A percentile compares a stretch with the other conserved stretches of the same genome.
These are phyloP conservation scores for Hippocampus comes DNA, from an alignment of 2,113 vertebrate genomes.

Conservation along the genomic window DNA sequence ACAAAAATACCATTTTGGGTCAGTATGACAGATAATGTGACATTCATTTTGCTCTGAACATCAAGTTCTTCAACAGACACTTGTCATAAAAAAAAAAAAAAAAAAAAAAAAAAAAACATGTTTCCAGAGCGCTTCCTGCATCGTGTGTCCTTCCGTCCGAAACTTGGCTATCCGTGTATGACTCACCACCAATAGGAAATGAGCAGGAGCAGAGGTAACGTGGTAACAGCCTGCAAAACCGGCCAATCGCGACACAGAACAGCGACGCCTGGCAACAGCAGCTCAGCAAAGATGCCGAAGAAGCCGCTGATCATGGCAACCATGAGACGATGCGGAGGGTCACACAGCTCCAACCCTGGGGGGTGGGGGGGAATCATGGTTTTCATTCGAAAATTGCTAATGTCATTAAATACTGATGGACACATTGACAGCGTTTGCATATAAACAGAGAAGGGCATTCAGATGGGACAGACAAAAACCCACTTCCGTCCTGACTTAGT, in stretches of 20 bases:
- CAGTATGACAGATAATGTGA: not conserved
- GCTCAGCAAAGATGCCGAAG: slow-evolving; percentile 78
- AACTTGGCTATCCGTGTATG: not conserved
- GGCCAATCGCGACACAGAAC: slow-evolving; percentile 78
- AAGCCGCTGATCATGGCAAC: slow-evolving; percentile 78
- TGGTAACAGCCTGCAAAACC: slow-evolving; percentile 80
- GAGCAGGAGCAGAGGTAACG: slow-evolving; percentile 76
- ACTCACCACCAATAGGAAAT: slow-evolving; percentile 85
- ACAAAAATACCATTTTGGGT: not conserved
- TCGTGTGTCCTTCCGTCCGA: not conserved
- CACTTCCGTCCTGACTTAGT: too few relatives aligned
- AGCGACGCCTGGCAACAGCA: slow-evolving; percentile 80
- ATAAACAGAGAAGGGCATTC: too few relatives aligned
- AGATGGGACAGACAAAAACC: too few relatives aligned
- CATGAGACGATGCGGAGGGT: slow-evolving; percentile 76
- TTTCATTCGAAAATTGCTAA: not conserved
- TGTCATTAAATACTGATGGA: not conserved
- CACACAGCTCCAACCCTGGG: slow-evolving; percentile 84
- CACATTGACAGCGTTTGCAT: too few relatives aligned
- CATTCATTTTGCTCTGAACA: not conserved
- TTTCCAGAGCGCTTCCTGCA: not conserved
- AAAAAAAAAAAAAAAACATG: not conserved
- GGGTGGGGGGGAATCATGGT: not conserved
- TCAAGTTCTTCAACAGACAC: not conserved
- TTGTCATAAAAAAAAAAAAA: not conserved